Evolutionary conservation across 1,140 invertebrate genomes (phyloP).

Genomic region (Drusus annulatus): DNA sequence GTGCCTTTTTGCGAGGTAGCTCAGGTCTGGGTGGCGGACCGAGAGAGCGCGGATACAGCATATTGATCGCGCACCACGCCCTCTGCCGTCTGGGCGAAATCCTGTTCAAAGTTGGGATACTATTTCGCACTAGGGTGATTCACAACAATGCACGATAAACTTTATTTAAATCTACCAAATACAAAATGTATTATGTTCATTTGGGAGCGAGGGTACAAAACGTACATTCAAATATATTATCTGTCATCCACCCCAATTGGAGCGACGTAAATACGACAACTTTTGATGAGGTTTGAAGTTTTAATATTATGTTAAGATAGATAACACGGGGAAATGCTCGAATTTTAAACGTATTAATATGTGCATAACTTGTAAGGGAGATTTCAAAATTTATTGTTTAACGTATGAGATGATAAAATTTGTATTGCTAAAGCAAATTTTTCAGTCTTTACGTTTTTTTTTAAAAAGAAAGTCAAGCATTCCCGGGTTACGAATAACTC

Average conservation of each 20-base stretch:
- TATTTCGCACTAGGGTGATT: conserved; percentile 23
- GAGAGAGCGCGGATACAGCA: background rate
- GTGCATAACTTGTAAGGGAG: too few species aligned
- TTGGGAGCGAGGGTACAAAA: background rate
- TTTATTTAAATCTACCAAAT: background rate
- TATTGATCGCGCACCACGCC: conserved; percentile 25
- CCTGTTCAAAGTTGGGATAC: conserved; percentile 5
- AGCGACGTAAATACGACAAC: background rate
- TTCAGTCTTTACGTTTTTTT: too few species aligned
- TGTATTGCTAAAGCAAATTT: too few species aligned
- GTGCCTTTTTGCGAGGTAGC: background rate
- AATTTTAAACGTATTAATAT: too few species aligned
- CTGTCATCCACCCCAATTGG: background rate
- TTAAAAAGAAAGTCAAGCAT: too few species aligned
- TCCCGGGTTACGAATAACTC: too few species aligned
- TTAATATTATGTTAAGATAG: too few species aligned
- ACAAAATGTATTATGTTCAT: conserved; percentile 10
- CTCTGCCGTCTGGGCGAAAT: conserved; percentile 8
- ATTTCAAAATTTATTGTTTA: too few species aligned
- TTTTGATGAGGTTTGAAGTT: too few species aligned
- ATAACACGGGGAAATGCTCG: too few species aligned
- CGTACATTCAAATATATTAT: background rate
- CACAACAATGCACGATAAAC: background rate
- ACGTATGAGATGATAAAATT: too few species aligned
- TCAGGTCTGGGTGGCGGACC: background rate